These are phyloP conservation scores for Andrena flavipes DNA, from an alignment of 2,888 invertebrate species.

Conservation along the genomic window DNA sequence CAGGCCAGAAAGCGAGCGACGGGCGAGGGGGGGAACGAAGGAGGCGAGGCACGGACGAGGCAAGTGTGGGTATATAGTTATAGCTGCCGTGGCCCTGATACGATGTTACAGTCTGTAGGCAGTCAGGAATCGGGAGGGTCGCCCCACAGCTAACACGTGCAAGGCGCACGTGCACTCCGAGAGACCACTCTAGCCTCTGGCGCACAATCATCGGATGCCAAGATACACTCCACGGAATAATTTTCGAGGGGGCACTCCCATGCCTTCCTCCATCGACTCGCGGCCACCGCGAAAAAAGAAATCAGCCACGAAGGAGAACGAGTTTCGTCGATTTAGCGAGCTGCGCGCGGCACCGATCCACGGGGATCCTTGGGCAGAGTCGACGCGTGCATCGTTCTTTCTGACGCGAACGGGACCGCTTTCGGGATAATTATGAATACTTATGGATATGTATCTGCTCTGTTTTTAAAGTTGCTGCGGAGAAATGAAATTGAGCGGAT, in stretches of 20 bases:
- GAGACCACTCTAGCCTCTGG: constrained; percentile 83
- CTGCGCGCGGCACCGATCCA: neutral
- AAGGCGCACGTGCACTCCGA: constrained; percentile 83
- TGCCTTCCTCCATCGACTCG: constrained; percentile 55
- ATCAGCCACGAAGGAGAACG: constrained; percentile 58
- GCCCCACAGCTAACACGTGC: constrained; percentile 84
- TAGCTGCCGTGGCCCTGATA: constrained; percentile 78
- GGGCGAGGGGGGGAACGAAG: constrained; percentile 5
- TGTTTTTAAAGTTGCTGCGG: too few relatives aligned
- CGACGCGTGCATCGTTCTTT: neutral
- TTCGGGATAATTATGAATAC: neutral
- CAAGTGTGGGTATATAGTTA: constrained; percentile 73
- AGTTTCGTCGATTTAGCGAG: constrained; percentile 46
- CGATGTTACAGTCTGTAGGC: constrained; percentile 82
- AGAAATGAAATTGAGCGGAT: too few relatives aligned
- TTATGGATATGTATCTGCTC: too few relatives aligned
- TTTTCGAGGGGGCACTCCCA: constrained; percentile 78
- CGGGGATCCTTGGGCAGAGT: constrained; percentile 16
- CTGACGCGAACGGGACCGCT: neutral
- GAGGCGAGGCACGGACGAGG: constrained; percentile 55
- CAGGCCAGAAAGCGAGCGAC: neutral
- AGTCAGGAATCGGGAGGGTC: constrained; percentile 82
- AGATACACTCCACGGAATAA: constrained; percentile 83
- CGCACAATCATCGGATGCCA: constrained; percentile 83
- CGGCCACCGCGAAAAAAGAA: constrained; percentile 52